Base-by-base conservation (phyloP, 2,888 invertebrate genomes). In the Temnothorax ravouxi region DNA sequence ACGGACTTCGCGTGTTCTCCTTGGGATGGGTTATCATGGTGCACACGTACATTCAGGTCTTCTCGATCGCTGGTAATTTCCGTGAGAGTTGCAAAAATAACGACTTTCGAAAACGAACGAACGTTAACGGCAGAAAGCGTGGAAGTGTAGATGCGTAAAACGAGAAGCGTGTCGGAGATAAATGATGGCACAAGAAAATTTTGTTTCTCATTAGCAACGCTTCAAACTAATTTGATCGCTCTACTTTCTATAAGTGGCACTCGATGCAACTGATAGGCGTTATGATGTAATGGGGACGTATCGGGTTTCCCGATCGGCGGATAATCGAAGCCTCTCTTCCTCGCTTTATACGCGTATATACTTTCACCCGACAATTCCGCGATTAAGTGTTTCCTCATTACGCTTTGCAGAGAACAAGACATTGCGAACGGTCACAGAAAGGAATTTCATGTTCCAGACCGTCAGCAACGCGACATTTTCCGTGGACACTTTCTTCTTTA, bases 401-500 rank as follows among this genome's bases (percentile, higher is more conserved):
- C 64, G 79, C 77, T 97, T 97, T 94, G 96, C 97, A 91, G 98
- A 98, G 94, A 98, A 98, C 92, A 97, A 98, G 95, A 97, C 96
- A 56, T 95, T 97, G 94, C 95, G 98, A 72, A 96, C 96, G 1
- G 96, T 97, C 87, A 97, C 97, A 0, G 98, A 98, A 94, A 96
- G 97, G 81, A 97, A 97, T 90, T 97, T 97, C 94, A 95, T 97
- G 95, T 98, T 97, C 95, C 98, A 98, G 94, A 97, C 97, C 0
- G 97, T 98, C 84, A 97, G 97, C 84, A 98, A 98, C 94, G 98
- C 98, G 0, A 97, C 97, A 8, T 98, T 97, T 93, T 97, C 98
- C 69, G 98, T 98, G 62, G 98, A 98, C 92, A 97, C 97, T 6
- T 98, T 98, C 95, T 98, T 98, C 95, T 98, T 97, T 91, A 97